Evolutionary conservation across 2,888 invertebrate species (phyloP).

Genomic region (Agriopis marginaria): DNA sequence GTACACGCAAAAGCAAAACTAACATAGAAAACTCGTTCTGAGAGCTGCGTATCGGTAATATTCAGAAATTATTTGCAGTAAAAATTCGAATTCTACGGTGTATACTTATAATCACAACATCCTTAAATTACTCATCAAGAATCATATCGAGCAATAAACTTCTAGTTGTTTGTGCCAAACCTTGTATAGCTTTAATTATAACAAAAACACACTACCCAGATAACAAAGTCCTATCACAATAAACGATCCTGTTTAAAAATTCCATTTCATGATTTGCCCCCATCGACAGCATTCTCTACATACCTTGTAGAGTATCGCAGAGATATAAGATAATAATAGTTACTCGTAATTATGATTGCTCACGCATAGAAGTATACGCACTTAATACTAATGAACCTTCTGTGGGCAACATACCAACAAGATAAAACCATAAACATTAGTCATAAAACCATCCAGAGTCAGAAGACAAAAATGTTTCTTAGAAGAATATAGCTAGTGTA

Average conservation of each 20-base stretch:
- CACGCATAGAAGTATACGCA: background rate
- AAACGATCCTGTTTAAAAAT: background rate
- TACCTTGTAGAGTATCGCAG: background rate
- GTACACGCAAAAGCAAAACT: background rate
- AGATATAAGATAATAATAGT: background rate
- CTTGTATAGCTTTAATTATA: too few relatives aligned
- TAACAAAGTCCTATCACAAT: background rate
- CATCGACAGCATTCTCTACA: background rate
- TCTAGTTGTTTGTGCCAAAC: background rate
- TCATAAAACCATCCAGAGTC: background rate
- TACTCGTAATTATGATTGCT: background rate
- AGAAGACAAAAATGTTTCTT: too few relatives aligned
- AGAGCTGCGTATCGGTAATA: background rate
- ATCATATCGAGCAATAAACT: too few relatives aligned
- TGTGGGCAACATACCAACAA: constrained; percentile 3
- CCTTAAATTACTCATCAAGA: too few relatives aligned
- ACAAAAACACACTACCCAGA: background rate
- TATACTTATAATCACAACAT: too few relatives aligned
- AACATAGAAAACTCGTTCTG: background rate
- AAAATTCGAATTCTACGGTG: background rate
- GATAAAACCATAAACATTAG: constrained; percentile 12
- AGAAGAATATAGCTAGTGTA: too few relatives aligned
- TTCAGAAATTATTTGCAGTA: background rate
- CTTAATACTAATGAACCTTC: background rate
- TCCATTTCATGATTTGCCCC: constrained; percentile 14